Evolutionary conservation across 2,797 vertebrate genomes (phyloP).

Genomic region (Zenarchopterus dispar): DNA sequence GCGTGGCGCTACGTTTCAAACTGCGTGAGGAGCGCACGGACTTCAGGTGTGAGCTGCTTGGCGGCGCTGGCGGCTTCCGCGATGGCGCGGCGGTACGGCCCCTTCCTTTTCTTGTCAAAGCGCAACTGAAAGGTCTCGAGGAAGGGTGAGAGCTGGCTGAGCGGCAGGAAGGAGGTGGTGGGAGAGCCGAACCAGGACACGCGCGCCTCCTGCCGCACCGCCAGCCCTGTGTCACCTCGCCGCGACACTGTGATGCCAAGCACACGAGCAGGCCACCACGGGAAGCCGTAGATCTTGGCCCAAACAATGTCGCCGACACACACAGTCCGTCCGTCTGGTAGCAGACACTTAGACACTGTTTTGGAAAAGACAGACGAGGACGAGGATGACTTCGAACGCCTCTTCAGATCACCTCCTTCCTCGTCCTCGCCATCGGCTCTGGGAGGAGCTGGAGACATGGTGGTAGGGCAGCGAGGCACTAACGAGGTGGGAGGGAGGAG

Average conservation of each 20-base stretch:
- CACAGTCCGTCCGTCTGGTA: conserved; percentile 93
- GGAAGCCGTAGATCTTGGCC: conserved; percentile 99
- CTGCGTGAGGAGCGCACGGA: conserved; percentile 95
- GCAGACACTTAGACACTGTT: conserved; percentile 92
- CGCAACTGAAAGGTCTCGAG: conserved; percentile 98
- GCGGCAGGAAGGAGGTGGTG: conserved; percentile 95
- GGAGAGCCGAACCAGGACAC: conserved; percentile 98
- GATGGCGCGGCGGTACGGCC: conserved; percentile 96
- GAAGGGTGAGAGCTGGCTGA: conserved; percentile 94
- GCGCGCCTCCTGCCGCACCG: conserved; percentile 93
- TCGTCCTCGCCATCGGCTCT: conserved; percentile 39
- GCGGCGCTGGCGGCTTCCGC: conserved; percentile 96
- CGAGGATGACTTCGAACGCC: conserved; percentile 85
- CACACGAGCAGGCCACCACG: conserved; percentile 98
- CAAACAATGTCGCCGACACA: conserved; percentile 98
- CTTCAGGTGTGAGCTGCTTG: conserved; percentile 97
- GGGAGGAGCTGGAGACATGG: conserved; percentile 54
- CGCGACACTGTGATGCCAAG: conserved; percentile 93
- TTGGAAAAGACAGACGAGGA: conserved; percentile 90
- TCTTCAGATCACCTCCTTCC: conserved; percentile 86
- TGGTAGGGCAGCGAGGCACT: conserved; percentile 58
- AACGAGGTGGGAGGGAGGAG: conserved; percentile 21
- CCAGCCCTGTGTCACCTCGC: conserved; percentile 91
- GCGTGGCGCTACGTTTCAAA: conserved; percentile 91
- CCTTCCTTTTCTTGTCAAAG: conserved; percentile 98